phyloP scores from a whole-genome alignment of 2,888 invertebrate species.

The Drosophila anomalata region DNA sequence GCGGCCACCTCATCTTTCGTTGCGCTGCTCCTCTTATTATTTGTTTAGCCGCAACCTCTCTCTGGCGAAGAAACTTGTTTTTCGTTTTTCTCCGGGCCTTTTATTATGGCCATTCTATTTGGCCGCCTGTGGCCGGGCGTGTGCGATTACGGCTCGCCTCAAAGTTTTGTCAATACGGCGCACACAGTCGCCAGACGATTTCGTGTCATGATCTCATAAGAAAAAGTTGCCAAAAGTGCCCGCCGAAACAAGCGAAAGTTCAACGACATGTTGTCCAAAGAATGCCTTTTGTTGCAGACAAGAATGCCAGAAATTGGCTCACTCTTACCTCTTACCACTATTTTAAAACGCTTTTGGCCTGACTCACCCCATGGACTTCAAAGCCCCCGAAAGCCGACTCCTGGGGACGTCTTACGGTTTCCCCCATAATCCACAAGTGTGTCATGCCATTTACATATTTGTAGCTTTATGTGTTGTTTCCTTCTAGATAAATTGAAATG shows the following conservation, averaged over 20 bases:
- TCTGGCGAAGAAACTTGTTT: slow-evolving; percentile 66
- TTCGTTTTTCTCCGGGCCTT: slow-evolving; percentile 16
- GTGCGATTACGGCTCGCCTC: slow-evolving; percentile 41
- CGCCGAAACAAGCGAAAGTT: slow-evolving; percentile 42
- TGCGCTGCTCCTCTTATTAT: slow-evolving; percentile 33
- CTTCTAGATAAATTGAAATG: slow-evolving; percentile 14
- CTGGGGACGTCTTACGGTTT: neutral
- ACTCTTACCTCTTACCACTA: neutral
- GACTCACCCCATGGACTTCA: slow-evolving; percentile 27
- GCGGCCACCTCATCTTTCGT: slow-evolving; percentile 17
- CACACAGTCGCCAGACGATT: slow-evolving; percentile 43
- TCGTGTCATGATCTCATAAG: slow-evolving; percentile 71
- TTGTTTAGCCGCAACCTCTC: slow-evolving; percentile 24
- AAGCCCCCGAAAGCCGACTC: slow-evolving; percentile 11
- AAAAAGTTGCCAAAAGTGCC: slow-evolving; percentile 61
- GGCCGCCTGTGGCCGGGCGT: slow-evolving; percentile 52
- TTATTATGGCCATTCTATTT: slow-evolving; percentile 49
- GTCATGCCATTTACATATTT: slow-evolving; percentile 14
- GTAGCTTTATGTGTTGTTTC: slow-evolving; percentile 15
- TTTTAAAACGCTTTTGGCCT: neutral
- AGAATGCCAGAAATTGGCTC: slow-evolving; percentile 31
- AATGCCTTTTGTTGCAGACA: slow-evolving; percentile 16
- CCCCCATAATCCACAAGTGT: slow-evolving; percentile 6
- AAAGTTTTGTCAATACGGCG: slow-evolving; percentile 70
- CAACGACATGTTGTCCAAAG: slow-evolving; percentile 52